phyloP scores from a whole-genome alignment of 2,113 vertebrate genomes.

The Brachyhypopomus occidentalis region DNA sequence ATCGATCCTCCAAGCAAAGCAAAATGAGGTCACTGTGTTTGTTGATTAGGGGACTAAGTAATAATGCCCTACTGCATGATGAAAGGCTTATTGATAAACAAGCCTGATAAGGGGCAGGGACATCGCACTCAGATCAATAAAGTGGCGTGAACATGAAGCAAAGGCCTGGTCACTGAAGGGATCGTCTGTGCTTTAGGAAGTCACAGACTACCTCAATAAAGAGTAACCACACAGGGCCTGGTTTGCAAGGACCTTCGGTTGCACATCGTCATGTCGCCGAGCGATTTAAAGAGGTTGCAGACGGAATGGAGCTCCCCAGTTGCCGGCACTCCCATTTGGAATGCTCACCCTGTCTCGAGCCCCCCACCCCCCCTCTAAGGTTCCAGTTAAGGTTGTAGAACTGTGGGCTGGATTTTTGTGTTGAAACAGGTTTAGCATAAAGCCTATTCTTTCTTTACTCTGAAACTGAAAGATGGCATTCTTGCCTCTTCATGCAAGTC shows the following conservation, averaged over 20 bases:
- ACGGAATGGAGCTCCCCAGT: too few relatives aligned
- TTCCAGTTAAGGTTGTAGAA: too few relatives aligned
- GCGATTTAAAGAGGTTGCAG: too few relatives aligned
- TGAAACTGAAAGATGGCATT: background rate
- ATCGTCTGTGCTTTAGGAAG: background rate
- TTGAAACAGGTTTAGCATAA: too few relatives aligned
- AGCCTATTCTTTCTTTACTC: too few relatives aligned
- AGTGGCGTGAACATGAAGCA: background rate
- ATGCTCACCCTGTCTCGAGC: too few relatives aligned
- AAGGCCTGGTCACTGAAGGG: constrained; percentile 13
- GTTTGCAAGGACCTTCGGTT: too few relatives aligned
- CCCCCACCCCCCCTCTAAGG: too few relatives aligned
- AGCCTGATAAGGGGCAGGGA: background rate
- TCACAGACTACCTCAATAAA: background rate
- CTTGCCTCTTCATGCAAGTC: too few relatives aligned
- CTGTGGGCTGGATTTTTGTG: too few relatives aligned
- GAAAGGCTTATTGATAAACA: constrained; percentile 20
- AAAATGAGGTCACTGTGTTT: background rate
- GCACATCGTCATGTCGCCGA: too few relatives aligned
- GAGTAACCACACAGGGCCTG: background rate
- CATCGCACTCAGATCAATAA: constrained; percentile 10
- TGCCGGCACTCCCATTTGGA: too few relatives aligned
- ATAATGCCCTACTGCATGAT: background rate
- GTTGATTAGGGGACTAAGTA: background rate
- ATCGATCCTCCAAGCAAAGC: constrained; percentile 8